phyloP scores from a whole-genome alignment of 2,113 vertebrate species.

The Caranx melampygus region DNA sequence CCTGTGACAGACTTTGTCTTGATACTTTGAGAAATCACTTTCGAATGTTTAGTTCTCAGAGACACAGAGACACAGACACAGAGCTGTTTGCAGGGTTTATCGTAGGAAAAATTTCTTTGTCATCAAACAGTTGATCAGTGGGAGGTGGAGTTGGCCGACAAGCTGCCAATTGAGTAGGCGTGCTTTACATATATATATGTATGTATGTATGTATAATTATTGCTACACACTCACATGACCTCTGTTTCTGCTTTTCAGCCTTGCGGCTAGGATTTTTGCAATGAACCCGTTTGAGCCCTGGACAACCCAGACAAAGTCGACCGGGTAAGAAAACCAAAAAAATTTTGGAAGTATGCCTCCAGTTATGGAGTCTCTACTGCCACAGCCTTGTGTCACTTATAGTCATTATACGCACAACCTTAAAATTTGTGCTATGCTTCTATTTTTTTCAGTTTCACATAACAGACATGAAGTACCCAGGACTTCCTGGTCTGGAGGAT shows the following conservation, averaged over 20 bases:
- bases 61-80: too few relatives aligned
- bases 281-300: constrained; percentile 91
- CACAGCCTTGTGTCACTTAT: neutral
- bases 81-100: too few relatives aligned
- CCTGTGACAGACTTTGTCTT: too few relatives aligned
- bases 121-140: too few relatives aligned
- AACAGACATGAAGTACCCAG: constrained; percentile 89
- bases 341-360: neutral
- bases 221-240: neutral
- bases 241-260: constrained; percentile 76
- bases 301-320: constrained; percentile 93
- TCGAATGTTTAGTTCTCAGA: too few relatives aligned
- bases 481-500: constrained; percentile 93
- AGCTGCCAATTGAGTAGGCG: too few relatives aligned
- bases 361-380: neutral
- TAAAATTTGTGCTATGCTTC: neutral
- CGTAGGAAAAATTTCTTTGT: too few relatives aligned
- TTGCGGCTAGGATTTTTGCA: constrained; percentile 87
- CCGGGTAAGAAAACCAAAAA: constrained; percentile 81
- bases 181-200: too few relatives aligned
- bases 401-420: too few relatives aligned
- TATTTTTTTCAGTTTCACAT: constrained; percentile 86
- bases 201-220: neutral
- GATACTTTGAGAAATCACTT: too few relatives aligned
- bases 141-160: too few relatives aligned